Evolutionary conservation across 37 sponge, comb jelly and placozoan genomes (phyloP), one percentile per base, ranked within the genome.

Genomic region (Oopsacas minuta): DNA sequence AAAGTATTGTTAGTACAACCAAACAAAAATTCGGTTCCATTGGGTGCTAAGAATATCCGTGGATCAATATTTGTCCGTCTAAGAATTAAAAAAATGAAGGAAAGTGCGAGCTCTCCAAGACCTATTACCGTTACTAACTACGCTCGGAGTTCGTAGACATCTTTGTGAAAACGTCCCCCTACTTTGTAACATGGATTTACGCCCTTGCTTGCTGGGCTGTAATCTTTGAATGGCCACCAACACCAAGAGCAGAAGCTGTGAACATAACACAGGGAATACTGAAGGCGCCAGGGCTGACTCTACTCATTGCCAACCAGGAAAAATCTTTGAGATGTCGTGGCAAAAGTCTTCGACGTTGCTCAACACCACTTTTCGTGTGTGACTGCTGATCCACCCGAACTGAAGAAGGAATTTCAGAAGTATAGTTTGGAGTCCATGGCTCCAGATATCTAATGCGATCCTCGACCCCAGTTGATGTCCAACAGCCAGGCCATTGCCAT

Each of bases 171-270:
- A 82, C 37, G 36, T 23, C 15, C 36, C 34, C 3, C 38, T 20
- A 38, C 20, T 5, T n/a, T n/a, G n/a, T n/a, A n/a, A n/a, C n/a
- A n/a, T n/a, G n/a, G n/a, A n/a, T n/a, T n/a, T n/a, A n/a, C n/a
- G n/a, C n/a, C n/a, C n/a, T n/a, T n/a, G 30, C 75, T 32, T 61
- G 17, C 75, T 61, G 75, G 22, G 32, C 75, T 32, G 22, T 3
- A 61, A 25, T 12, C 75, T 34, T 25, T 61, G 75, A 61, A 61
- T 34, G 75, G 30, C 75, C 75, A 61, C 75, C 75, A 61, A 61
- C 75, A n/a, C 28, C 75, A 61, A 34, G 32, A 61, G 32, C 75
- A 61, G 75, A 25, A 61, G 75, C 75, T 61, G 75, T 61, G 75
- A 10, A 61, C 75, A 61, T 3, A 61, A 61, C 75, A 61, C 30